Conservation (phyloP, 2,113 vertebrate genomes). For the Peromyscus maniculatus region DNA sequence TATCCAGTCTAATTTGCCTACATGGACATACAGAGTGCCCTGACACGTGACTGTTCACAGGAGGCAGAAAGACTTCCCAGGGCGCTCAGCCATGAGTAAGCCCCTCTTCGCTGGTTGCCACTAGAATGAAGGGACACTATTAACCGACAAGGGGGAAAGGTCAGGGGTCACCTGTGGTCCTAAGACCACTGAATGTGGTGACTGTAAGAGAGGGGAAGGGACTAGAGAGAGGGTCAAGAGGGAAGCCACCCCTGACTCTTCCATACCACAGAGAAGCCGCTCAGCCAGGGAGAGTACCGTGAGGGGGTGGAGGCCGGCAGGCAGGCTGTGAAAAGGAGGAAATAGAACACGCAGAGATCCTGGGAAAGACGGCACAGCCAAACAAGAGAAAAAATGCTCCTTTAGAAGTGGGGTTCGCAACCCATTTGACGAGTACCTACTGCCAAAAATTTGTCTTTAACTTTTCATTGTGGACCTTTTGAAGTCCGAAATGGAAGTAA, state of each 20-base stretch:
- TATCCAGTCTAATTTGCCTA: not conserved
- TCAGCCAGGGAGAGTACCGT: not conserved
- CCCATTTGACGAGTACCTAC: not conserved
- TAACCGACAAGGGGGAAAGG: not conserved
- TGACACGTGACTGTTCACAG: not conserved
- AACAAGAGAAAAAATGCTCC: not conserved
- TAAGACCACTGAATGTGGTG: not conserved
- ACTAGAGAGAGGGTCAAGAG: not conserved
- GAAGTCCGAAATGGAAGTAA: conserved; percentile 2
- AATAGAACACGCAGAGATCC: not conserved
- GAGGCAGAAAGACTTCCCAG: not conserved
- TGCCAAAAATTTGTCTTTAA: not conserved
- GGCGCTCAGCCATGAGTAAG: not conserved
- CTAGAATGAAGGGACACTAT: not conserved
- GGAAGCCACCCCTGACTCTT: not conserved
- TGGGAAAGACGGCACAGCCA: not conserved
- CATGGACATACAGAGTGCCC: not conserved
- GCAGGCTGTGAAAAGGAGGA: not conserved
- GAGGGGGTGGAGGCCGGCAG: not conserved
- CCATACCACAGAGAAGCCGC: not conserved
- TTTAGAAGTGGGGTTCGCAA: not conserved
- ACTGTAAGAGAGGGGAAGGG: not conserved
- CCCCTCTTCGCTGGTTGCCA: not conserved
- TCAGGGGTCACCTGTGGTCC: not conserved
- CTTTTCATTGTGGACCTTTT: conserved; percentile 36